Evolutionary conservation across 2,888 invertebrate species (phyloP), one percentile per base, ranked within the genome.

Genomic region (Nowickia ferox): DNA sequence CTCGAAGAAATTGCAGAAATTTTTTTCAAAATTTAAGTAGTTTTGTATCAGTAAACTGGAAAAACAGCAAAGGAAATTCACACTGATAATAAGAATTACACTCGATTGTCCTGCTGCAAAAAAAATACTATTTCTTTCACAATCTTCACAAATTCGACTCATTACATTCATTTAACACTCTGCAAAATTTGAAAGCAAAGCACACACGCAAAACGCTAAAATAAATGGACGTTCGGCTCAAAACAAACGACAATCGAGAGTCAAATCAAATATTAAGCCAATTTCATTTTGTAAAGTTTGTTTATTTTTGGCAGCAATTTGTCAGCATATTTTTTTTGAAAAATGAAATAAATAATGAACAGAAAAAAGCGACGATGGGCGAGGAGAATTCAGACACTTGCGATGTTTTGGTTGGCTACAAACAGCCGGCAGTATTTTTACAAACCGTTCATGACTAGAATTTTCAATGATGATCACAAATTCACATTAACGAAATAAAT

Each of bases 241-340:
- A 48, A 80, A 59, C 72, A 48, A 57, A 42, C 38, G 57, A 63
- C 59, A 78, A 69, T 61, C 69, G 17, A 46, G 46, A 72, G 57
- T 48, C 65, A 65, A 57, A 80, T 57, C n/a, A 72, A 19, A 42
- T 17, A 71, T 65, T 6, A 71, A 57, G 63, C 57, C 63, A 71
- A 82, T 63, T 69, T 76, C 30, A 61, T 40, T 15, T 22, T 69
- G 46, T 63, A 19, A 46, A 6, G 38, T 66, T 65, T 57, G 40
- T 74, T 55, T 51, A 48, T 71, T 69, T 81, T 74, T 78, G 74
- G 48, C 75, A 65, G 82, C 82, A 82, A 85, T 85, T 85, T 85
- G 85, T 85, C 82, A 85, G 75, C 53, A 61, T 51, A 59, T 48
- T 75, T 68, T 74, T 65, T 66, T 66, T 38, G 38, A 15, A 57